Conservation (phyloP, 2,797 vertebrate species). For the Cygnus olor region DNA sequence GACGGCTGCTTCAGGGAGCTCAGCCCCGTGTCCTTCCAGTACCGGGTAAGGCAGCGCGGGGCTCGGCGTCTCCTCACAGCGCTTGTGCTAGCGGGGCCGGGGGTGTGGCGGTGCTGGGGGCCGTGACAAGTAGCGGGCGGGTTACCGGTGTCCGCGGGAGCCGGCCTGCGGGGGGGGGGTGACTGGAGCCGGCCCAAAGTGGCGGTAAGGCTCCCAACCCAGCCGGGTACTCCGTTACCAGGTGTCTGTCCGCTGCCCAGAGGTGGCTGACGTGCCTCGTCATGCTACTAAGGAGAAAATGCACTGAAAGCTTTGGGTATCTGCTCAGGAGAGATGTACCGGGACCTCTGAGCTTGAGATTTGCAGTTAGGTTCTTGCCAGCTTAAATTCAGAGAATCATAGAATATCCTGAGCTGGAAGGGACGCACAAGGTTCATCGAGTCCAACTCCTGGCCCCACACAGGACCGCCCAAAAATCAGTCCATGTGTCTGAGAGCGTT, state of each 20-base stretch:
- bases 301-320: not conserved
- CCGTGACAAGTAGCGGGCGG: too few relatives aligned
- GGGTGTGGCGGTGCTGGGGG: too few relatives aligned
- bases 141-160: not conserved
- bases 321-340: not conserved
- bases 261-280: accelerated
- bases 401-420: too few relatives aligned
- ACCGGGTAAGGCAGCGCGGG: slow-evolving; percentile 83
- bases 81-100: too few relatives aligned
- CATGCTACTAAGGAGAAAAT: not conserved
- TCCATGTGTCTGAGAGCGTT: too few relatives aligned
- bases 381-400: too few relatives aligned
- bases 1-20: slow-evolving; percentile 94
- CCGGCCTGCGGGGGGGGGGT: not conserved
- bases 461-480: too few relatives aligned
- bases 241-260: not conserved
- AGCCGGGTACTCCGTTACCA: not conserved
- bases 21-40: slow-evolving; percentile 91
- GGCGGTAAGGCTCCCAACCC: not conserved
- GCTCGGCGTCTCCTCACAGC: too few relatives aligned
- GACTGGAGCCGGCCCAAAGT: not conserved
- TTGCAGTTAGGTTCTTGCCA: not conserved
- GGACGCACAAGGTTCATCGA: too few relatives aligned
- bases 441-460: too few relatives aligned
- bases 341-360: not conserved